Percentiles rank a stretch among this genome's conserved stretches.
Conservation (phyloP, 37 sponge, comb jelly and placozoan species). For the Spongilla lacustris region DNA sequence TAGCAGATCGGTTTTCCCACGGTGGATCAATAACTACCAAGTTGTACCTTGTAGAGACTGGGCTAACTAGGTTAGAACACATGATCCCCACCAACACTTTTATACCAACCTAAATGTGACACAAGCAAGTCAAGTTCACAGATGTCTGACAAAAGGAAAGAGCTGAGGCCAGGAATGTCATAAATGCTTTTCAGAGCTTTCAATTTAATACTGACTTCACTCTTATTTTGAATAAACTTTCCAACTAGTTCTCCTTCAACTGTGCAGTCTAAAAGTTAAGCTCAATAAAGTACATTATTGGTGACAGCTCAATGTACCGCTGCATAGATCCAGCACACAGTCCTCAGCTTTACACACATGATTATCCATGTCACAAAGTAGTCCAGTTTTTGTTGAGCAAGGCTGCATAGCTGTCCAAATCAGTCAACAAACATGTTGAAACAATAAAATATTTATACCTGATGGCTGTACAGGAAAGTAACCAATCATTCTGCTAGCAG, state of each 20-base stretch:
- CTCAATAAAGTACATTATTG: background rate
- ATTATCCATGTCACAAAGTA: background rate
- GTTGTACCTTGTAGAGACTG: constrained; percentile 20
- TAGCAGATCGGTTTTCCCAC: constrained; percentile 77
- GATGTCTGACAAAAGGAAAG: constrained; percentile 67
- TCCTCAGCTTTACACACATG: background rate
- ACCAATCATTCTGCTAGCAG: background rate
- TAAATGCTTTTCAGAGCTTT: background rate
- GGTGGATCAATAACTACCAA: constrained; percentile 81
- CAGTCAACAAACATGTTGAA: constrained; percentile 3
- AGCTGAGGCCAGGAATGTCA: constrained; percentile 32
- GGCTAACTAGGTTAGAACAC: background rate
- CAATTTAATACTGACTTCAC: background rate
- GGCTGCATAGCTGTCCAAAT: background rate
- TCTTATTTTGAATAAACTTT: constrained; percentile 25
- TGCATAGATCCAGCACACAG: background rate
- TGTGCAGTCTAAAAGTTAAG: background rate
- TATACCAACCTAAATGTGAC: background rate
- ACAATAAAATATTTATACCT: background rate
- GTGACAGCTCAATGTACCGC: background rate
- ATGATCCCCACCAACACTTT: background rate
- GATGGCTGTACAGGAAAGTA: constrained; percentile 14
- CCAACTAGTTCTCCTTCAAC: constrained; percentile 45
- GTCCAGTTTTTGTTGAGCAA: background rate
- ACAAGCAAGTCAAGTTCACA: background rate